Evolutionary conservation across 1,140 invertebrate genomes (phyloP).

Genomic region (Drosophila punjabiensis): DNA sequence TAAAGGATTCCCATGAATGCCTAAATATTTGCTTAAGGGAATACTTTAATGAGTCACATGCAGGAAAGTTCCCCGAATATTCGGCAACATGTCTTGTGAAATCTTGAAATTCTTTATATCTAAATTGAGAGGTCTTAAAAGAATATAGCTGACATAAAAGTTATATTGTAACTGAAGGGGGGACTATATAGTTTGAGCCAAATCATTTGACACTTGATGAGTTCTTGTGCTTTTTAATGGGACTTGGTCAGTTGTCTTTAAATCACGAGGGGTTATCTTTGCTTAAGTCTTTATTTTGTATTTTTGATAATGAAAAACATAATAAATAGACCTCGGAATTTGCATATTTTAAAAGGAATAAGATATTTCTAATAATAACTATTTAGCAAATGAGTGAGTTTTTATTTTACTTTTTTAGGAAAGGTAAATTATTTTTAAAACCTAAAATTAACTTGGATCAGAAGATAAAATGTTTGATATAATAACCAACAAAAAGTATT

Average conservation of each 20-base stretch:
- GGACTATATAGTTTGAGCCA: not conserved
- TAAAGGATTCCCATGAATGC: slow-evolving; percentile 22
- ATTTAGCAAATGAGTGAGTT: not conserved
- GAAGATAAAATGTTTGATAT: not conserved
- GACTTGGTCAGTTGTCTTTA: not conserved
- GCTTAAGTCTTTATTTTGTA: not conserved
- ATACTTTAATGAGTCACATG: slow-evolving; percentile 30
- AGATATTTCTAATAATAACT: too few relatives aligned
- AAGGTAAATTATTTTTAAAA: not conserved
- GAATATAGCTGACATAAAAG: not conserved
- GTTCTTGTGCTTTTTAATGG: not conserved
- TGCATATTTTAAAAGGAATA: too few relatives aligned
- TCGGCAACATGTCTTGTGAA: not conserved
- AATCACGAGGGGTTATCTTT: not conserved
- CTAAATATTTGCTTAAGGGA: not conserved
- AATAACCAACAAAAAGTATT: not conserved
- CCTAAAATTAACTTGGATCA: not conserved
- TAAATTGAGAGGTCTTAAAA: not conserved
- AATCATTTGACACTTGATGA: not conserved
- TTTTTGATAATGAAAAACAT: not conserved
- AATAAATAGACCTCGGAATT: too few relatives aligned
- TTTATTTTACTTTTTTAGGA: not conserved
- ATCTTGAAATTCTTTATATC: not conserved
- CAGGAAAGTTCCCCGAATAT: not conserved
- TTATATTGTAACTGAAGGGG: too few relatives aligned